Conservation (phyloP, 1,140 invertebrate species). For the Pseudobourletiella spinata region DNA sequence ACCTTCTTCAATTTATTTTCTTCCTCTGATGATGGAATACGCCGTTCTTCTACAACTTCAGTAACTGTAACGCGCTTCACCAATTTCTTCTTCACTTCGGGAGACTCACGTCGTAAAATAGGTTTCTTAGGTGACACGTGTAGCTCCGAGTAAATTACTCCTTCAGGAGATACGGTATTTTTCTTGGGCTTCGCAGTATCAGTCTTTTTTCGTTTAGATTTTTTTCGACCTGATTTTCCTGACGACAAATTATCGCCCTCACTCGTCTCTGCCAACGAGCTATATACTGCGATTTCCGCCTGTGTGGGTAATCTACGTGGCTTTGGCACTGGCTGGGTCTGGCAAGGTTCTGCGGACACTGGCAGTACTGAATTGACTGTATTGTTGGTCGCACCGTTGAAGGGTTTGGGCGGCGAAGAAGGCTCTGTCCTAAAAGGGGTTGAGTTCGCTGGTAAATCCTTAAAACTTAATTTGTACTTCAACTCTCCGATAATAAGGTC, state of each 20-base stretch:
- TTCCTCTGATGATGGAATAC: conserved; percentile 6
- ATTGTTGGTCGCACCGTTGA: not conserved
- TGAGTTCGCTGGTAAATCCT: not conserved
- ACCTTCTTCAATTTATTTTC: not conserved
- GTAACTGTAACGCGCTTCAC: not conserved
- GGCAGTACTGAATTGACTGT: not conserved
- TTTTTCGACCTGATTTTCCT: not conserved
- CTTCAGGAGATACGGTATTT: too few relatives aligned
- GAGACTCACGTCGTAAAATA: not conserved
- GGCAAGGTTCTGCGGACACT: not conserved
- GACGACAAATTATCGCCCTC: not conserved
- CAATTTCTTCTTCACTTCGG: not conserved
- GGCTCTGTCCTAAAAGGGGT: not conserved
- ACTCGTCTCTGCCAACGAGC: not conserved
- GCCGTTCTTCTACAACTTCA: conserved; percentile 1
- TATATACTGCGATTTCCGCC: not conserved
- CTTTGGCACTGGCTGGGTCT: not conserved
- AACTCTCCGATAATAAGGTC: not conserved
- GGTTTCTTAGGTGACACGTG: not conserved
- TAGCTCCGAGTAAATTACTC: not conserved
- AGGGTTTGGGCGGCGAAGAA: not conserved
- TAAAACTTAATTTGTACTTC: not conserved
- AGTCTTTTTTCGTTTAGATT: not conserved
- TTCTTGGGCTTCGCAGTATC: not conserved
- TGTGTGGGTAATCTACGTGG: not conserved